Percentiles rank a stretch among this genome's conserved stretches.
phyloP scores from a whole-genome alignment of 2,113 vertebrate genomes.

The Carlito syrichta region DNA sequence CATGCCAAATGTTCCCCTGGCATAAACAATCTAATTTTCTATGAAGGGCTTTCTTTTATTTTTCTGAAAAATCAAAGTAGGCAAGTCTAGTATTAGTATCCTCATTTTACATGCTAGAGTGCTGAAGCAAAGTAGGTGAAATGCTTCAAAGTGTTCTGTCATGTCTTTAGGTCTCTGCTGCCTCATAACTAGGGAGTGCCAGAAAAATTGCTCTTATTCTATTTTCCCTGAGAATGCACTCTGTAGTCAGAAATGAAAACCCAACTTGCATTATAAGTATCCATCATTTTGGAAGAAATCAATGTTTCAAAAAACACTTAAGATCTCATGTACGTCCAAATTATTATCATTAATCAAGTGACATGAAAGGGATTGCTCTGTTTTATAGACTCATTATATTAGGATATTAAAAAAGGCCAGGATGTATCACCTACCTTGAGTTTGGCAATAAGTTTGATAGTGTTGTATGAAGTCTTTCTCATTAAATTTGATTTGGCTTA shows the following conservation, averaged over 20 bases:
- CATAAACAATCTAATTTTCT: background rate
- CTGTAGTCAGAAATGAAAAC: constrained; percentile 6
- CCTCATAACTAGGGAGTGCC: background rate
- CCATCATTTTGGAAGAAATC: background rate
- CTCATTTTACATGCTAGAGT: background rate
- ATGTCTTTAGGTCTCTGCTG: background rate
- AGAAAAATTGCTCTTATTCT: background rate
- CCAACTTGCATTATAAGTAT: background rate
- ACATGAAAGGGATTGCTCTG: background rate
- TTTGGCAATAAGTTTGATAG: background rate
- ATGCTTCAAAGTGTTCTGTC: background rate
- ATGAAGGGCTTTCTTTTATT: background rate
- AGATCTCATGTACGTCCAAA: background rate
- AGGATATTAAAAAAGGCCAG: background rate
- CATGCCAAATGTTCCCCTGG: background rate
- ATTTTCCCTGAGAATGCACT: background rate
- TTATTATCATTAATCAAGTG: constrained; percentile 43
- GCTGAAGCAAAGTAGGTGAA: background rate
- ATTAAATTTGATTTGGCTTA: constrained; percentile 43
- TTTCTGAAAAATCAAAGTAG: background rate
- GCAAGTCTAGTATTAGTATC: background rate
- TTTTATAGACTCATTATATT: constrained; percentile 36
- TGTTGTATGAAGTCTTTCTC: constrained; percentile 28
- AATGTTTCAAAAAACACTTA: background rate
- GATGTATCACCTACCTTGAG: background rate